A percentile compares a stretch with the other conserved stretches of the same genome.
These are phyloP conservation scores for Clarias laeviceps DNA, from an alignment of 2,797 vertebrate genomes.

Conservation along the genomic window DNA sequence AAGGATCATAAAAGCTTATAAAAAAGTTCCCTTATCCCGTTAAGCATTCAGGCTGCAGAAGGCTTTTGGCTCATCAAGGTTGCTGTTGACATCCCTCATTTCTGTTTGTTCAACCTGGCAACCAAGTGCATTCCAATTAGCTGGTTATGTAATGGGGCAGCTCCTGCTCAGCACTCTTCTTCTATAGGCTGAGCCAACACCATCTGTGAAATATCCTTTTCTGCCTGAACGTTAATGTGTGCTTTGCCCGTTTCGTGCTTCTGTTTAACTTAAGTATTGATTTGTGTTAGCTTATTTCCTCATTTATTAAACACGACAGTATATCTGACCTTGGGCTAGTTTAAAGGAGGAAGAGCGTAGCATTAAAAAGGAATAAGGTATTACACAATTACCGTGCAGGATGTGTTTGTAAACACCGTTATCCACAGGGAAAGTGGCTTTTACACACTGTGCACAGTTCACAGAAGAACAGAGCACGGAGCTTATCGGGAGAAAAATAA, in stretches of 20 bases:
- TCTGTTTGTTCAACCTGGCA: conserved; percentile 45
- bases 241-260: conserved; percentile 22
- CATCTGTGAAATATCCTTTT: conserved; percentile 15
- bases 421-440: conserved; percentile 33
- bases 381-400: conserved; percentile 28
- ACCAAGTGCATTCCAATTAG: conserved; percentile 54
- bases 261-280: conserved; percentile 44
- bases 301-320: conserved; percentile 38
- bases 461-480: conserved; percentile 6
- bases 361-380: conserved; percentile 45
- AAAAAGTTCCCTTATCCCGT: not conserved
- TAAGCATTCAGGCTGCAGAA: conserved; percentile 51
- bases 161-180: conserved; percentile 19
- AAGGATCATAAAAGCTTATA: conserved; percentile 44
- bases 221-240: conserved; percentile 12
- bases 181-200: conserved; percentile 26
- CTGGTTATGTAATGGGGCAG: conserved; percentile 44
- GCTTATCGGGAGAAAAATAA: conserved; percentile 36
- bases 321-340: conserved; percentile 51
- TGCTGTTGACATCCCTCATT: conserved; percentile 50
- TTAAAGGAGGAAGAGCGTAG: conserved; percentile 31
- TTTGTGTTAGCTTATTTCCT: conserved; percentile 44
- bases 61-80: conserved; percentile 37
- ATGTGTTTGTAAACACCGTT: conserved; percentile 47
- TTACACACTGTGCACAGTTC: conserved; percentile 13